Base-by-base conservation (phyloP, 2,797 vertebrate genomes). In the Oryzias sinensis region DNA sequence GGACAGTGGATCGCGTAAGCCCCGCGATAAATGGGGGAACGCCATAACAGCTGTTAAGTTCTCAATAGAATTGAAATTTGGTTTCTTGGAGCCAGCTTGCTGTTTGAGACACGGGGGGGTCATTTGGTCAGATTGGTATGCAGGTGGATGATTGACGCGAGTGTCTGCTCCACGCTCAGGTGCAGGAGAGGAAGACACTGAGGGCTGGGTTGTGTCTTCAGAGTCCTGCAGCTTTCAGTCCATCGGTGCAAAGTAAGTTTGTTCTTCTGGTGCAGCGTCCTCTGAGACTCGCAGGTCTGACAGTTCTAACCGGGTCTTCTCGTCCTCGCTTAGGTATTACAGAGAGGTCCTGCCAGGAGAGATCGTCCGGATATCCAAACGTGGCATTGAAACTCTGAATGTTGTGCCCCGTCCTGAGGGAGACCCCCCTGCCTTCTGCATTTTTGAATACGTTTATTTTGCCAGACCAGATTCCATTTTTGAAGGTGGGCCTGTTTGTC, bases 361-460 rank as follows among this genome's bases (percentile, higher is more conserved):
- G 90, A 97, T 99, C 48, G 94, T 99, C 67, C 95, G 98, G 88
- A 95, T 99, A 87, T 96, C 96, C 60, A 93, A 82, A 70, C 82
- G 94, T 0, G 94, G 93, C n/a, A 72, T 98, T 47, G 91, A 93
- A 83, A 93, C 93, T 22, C 82, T 99, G 83, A 94, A 91, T 48
- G 56, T 94, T 29, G 92, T 99, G 51, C 89, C 91, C 52, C 94
- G 95, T 14, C 90, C 93, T 24, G 92, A 93, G 73, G 94, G 93
- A 83, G 95, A 97, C 69, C 90, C 88, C 0, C 90, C 95, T 24
- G 97, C 97, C 1, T 99, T 99, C 89, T 99, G 97, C 84, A 99
- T 99, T 79, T 99, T 99, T 88, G 97, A 99, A 89, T 99, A 99
- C 20, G 97, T 99, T 80, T 99, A 99, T 88, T 99, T 99, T 87